A percentile compares a stretch with the other conserved stretches of the same genome.
phyloP scores from a whole-genome alignment of 2,888 invertebrate genomes.

The Flabesymbios commensalis region DNA sequence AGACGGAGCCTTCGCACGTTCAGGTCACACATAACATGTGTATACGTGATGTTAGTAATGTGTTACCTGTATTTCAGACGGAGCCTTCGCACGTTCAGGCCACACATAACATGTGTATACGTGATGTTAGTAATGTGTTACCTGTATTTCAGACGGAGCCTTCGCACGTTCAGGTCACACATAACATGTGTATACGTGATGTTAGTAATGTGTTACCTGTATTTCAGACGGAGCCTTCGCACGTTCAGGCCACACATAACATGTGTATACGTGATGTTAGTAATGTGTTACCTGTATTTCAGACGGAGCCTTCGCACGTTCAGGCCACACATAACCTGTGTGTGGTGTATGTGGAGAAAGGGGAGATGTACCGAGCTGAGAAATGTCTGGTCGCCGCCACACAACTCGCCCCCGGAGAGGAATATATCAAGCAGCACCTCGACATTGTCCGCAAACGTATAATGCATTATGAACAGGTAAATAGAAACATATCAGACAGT shows the following conservation, averaged over 20 bases:
- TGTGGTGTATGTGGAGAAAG: constrained; percentile 92
- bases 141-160: constrained; percentile 87
- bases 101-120: no score
- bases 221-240: constrained; percentile 80
- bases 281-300: no score
- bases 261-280: no score
- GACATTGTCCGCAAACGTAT: constrained; percentile 79
- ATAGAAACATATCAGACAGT: no score
- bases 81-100: no score
- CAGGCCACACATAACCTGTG: constrained; percentile 83
- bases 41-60: no score
- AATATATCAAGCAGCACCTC: constrained; percentile 87
- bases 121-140: no score
- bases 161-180: constrained; percentile 67
- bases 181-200: constrained; percentile 97
- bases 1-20: no score
- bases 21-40: no score
- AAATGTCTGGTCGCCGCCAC: constrained; percentile 78
- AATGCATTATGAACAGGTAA: no score
- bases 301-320: constrained; percentile 73
- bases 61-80: no score
- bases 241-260: constrained; percentile 73
- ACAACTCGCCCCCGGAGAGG: constrained; percentile 81
- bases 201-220: no score
- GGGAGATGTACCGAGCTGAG: constrained; percentile 81